Percentiles rank a stretch among this genome's conserved stretches.
Evolutionary conservation across 2,888 invertebrate genomes (phyloP).

Genomic region (Laspeyria flexula): DNA sequence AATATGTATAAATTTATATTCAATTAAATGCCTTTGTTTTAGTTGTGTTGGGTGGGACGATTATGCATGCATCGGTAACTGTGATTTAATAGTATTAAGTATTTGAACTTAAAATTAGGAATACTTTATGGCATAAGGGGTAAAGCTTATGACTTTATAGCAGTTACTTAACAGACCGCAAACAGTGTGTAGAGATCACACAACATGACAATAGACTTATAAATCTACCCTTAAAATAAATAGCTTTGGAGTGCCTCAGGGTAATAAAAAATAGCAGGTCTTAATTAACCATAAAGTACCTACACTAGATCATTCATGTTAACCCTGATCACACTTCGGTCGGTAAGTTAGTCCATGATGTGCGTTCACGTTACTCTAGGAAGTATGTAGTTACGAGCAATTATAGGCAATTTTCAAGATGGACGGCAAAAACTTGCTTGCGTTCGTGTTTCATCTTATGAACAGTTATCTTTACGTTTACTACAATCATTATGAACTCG

Average conservation of each 20-base stretch:
- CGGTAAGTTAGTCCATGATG: constrained; percentile 41
- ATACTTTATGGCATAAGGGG: too few relatives aligned
- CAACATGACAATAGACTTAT: too few relatives aligned
- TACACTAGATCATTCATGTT: neutral
- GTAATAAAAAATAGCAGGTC: constrained; percentile 25
- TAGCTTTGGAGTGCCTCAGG: too few relatives aligned
- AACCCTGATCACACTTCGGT: constrained; percentile 29
- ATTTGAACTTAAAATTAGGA: too few relatives aligned
- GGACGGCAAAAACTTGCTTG: constrained; percentile 55
- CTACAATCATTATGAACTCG: constrained; percentile 10
- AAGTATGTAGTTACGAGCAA: constrained; percentile 66
- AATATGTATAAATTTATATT: constrained; percentile 25
- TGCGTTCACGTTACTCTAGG: constrained; percentile 57
- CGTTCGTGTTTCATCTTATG: constrained; percentile 38
- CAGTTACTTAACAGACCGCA: too few relatives aligned
- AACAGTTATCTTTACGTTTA: constrained; percentile 51
- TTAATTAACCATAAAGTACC: constrained; percentile 9
- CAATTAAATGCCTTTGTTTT: constrained; percentile 30
- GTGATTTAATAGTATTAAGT: too few relatives aligned
- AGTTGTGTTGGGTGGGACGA: constrained; percentile 6
- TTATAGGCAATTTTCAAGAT: constrained; percentile 66
- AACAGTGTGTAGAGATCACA: too few relatives aligned
- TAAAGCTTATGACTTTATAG: too few relatives aligned
- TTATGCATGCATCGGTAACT: constrained; percentile 10
- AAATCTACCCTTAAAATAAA: too few relatives aligned